These are phyloP conservation scores for Galaxias olidus DNA, from an alignment of 2,797 vertebrate species.

Conservation along the genomic window DNA sequence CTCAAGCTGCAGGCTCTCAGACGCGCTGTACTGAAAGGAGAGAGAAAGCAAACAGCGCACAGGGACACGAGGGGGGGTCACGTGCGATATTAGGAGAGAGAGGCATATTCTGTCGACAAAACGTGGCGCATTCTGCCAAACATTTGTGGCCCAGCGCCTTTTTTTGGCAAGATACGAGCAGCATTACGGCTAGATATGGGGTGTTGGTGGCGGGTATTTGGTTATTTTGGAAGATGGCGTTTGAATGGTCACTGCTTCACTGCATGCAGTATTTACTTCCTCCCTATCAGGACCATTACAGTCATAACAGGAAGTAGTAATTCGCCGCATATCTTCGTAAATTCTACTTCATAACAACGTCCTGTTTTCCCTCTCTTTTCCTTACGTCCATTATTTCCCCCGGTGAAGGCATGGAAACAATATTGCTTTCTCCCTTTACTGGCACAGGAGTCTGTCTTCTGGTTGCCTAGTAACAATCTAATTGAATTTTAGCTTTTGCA, in stretches of 20 bases:
- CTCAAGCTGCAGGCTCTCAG: not conserved
- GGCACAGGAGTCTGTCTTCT: constrained; percentile 41
- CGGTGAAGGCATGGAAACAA: constrained; percentile 15
- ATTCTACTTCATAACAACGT: constrained; percentile 43
- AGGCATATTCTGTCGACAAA: no score
- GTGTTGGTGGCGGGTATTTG: no score
- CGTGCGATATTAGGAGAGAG: no score
- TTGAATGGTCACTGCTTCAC: no score
- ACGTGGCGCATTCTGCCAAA: no score
- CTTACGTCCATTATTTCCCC: not conserved
- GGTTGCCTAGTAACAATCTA: constrained; percentile 63
- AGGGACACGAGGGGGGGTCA: no score
- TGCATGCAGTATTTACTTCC: not conserved
- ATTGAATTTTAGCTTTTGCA: not conserved
- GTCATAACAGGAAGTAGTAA: constrained; percentile 57
- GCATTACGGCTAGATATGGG: no score
- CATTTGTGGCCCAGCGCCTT: no score
- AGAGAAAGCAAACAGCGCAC: no score
- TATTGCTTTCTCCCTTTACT: constrained; percentile 25
- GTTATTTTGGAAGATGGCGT: no score
- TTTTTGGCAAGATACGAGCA: no score
- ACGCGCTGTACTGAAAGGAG: not conserved
- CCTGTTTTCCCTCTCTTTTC: not conserved
- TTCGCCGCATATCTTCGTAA: constrained; percentile 28
- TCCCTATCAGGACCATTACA: constrained; percentile 30